Evolutionary conservation across 2,797 vertebrate genomes (phyloP), one percentile per base, ranked within the genome.

Genomic region (Oceanodroma leucorhoa): DNA sequence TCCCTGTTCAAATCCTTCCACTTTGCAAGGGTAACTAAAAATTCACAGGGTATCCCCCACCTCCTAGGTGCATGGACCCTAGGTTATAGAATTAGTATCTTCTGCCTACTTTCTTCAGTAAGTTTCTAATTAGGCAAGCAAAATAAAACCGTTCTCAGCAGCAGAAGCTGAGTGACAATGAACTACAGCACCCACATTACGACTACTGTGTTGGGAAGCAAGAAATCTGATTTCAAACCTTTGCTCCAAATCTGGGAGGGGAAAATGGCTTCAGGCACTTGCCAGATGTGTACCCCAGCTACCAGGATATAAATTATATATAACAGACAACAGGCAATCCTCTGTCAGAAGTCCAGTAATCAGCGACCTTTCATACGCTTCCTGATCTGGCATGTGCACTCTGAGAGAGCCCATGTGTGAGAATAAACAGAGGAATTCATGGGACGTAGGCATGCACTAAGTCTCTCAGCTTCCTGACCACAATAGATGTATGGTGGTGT

Each of bases 381-480:
- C 43, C 60, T 69, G 15, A 45, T 36, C 26, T 34, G 34, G 9
- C 23, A 77, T 1, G 0, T 40, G 24, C 23, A 8, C 13, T 60
- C 62, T 34, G 8, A 65, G 57, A 60, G 9, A 11, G 11, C n/a
- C 16, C 51, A 22, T 6, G 6, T 41, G 27, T 62, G 40, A 75
- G 57, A 43, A n/a, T 8, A 55, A 30, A 19, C 66, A 71, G n/a
- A 1, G 1, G 34, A 84, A 55, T 58, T 41, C 10, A 19, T 0
- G 0, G 26, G 60, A 62, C 0, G 0, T 11, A 57, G 66, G 10
- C 4, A 3, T 18, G 14, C 1, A 0, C 30, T 36, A 3, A 2
- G 21, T 62, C 20, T 72, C 69, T n/a, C 73, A 40, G 50, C 24
- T 46, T 43, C 53, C 19, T 27, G 70, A 34, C 40, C 53, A 40